Base-by-base conservation (phyloP, 2,888 invertebrate species). In the Dione vanillae region DNA sequence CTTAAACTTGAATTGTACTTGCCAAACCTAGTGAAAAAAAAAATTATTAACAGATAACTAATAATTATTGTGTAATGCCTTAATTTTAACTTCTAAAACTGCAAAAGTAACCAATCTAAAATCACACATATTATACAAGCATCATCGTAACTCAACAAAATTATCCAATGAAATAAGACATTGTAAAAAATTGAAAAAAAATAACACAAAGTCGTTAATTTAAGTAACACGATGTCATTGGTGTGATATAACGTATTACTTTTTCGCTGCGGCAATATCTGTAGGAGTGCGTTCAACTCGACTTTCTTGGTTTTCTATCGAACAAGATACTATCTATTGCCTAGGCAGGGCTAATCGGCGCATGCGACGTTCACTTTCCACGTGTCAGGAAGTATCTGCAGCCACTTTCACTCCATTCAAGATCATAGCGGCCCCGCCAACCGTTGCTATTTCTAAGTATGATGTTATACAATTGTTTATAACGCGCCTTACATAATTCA, bases 361-460 rank as follows among this genome's bases (percentile, higher is more conserved):
- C 81, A 79, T 82, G 82, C 82, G 83, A 75, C 87, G 84, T 83
- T 88, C 88, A 88, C 92, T 92, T 92, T 92, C 92, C 87, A 81
- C 84, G 85, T 82, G 85, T 80, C 87, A 92, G 92, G 92, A 92
- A 92, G 90, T 88, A 83, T 83, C 82, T 78, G 79, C 79, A 82
- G 83, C 81, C 85, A 92, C 92, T 93, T 93, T 92, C 92, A 89
- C 92, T 91, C 87, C 86, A 91, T 92, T 90, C 91, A 91, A 91
- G 90, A 91, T 90, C 89, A 84, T 77, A 77, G 80, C 79, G 81
- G 89, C 89, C 89, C 86, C 88, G 86, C 86, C 84, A 83, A 80
- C 79, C 79, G 78, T 77, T 75, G 78, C 80, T 78, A 76, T 75
- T 78, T 78, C 78, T 77, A 82, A 85, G 85, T 85, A 86, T 84